phyloP scores from a whole-genome alignment of 2,797 vertebrate genomes.

The Chiropotes sagulatus region DNA sequence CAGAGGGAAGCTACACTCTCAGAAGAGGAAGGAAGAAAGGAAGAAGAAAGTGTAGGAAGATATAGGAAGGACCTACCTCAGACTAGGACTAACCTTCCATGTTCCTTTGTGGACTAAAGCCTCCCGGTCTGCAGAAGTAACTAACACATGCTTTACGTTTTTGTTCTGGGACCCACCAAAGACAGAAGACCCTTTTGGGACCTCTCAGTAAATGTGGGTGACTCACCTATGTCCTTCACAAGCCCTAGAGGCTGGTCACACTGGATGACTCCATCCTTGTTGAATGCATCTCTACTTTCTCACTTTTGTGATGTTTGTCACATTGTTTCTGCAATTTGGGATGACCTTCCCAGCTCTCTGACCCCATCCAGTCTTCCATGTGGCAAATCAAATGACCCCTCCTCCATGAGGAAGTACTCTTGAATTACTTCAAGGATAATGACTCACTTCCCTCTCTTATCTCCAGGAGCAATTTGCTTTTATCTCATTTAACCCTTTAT shows the following conservation, averaged over 20 bases:
- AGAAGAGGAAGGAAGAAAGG: conserved; percentile 38
- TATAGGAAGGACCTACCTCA: neutral
- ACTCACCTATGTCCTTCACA: neutral
- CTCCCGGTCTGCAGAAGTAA: neutral
- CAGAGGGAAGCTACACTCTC: conserved; percentile 1
- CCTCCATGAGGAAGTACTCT: conserved; percentile 11
- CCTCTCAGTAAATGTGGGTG: neutral
- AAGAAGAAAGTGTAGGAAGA: conserved; percentile 37
- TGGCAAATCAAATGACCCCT: conserved; percentile 11
- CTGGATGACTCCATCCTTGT: neutral
- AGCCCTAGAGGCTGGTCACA: neutral
- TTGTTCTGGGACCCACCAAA: neutral
- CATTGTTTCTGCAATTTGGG: neutral
- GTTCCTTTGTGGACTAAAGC: neutral
- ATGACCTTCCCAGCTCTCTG: neutral
- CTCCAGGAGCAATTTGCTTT: neutral
- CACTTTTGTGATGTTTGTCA: neutral
- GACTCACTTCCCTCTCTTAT: neutral
- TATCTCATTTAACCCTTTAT: conserved; percentile 1
- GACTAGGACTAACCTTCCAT: neutral
- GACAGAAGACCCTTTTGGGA: neutral
- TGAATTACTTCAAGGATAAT: neutral
- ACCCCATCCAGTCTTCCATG: neutral
- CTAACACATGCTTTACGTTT: neutral
- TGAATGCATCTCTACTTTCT: neutral